Evolutionary conservation across 2,797 vertebrate species (phyloP).

Genomic region (Diglossa cyanea): DNA sequence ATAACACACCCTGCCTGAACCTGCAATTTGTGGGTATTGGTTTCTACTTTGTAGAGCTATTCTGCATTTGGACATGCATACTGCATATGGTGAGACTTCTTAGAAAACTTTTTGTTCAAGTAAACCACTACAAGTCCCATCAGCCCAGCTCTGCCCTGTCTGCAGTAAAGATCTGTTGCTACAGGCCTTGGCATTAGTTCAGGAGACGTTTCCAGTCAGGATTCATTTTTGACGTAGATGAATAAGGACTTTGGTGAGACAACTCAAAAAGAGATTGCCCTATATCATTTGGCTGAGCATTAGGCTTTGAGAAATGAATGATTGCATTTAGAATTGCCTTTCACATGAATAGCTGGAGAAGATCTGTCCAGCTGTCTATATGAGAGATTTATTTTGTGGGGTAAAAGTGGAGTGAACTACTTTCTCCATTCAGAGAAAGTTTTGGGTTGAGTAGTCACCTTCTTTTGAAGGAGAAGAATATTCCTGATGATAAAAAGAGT

Average conservation of each 20-base stretch:
- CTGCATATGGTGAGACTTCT: not conserved
- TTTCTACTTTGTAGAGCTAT: not conserved
- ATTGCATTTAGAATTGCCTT: conserved; percentile 21
- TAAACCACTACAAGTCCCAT: not conserved
- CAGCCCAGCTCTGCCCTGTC: not conserved
- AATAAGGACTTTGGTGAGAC: not conserved
- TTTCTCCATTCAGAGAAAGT: not conserved
- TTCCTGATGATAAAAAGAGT: not conserved
- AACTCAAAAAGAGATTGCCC: not conserved
- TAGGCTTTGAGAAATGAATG: not conserved
- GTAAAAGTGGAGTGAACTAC: not conserved
- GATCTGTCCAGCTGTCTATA: not conserved
- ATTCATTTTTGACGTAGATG: conserved; percentile 31
- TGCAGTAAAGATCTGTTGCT: not conserved
- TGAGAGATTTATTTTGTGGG: not conserved
- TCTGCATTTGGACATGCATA: not conserved
- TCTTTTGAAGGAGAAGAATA: not conserved
- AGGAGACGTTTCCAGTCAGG: not conserved
- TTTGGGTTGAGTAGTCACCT: not conserved
- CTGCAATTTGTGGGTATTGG: not conserved
- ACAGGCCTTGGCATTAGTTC: not conserved
- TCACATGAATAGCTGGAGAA: not conserved
- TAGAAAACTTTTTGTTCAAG: not conserved
- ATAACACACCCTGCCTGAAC: not conserved
- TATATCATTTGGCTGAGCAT: not conserved